A percentile compares a stretch with the other conserved stretches of the same genome.
phyloP scores from a whole-genome alignment of 2,888 invertebrate species.

The Drosophila neonasuta region DNA sequence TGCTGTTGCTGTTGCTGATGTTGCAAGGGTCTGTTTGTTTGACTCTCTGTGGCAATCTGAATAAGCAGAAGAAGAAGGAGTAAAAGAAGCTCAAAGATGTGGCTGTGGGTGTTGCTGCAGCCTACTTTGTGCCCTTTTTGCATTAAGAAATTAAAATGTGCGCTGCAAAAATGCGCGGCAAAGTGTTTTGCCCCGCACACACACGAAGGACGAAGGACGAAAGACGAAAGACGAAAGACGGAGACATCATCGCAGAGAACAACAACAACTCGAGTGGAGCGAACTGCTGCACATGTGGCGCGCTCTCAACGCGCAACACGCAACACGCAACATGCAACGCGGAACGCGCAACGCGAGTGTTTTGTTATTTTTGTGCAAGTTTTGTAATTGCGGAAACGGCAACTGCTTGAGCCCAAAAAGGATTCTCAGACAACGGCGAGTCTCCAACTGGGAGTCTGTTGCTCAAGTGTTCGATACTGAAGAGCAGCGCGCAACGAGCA shows the following conservation, averaged over 20 bases:
- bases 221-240: conserved; percentile 12
- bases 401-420: conserved; percentile 47
- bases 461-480: conserved; percentile 70
- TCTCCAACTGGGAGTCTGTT: conserved; percentile 34
- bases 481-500: neutral
- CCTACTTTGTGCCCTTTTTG: conserved; percentile 63
- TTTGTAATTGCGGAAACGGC: conserved; percentile 77
- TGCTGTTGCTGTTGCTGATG: neutral
- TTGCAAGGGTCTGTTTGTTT: neutral
- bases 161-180: conserved; percentile 63
- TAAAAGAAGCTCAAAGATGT: neutral
- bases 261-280: neutral
- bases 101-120: neutral
- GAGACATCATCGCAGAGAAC: conserved; percentile 1
- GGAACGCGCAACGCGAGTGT: conserved; percentile 49
- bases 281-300: conserved; percentile 63
- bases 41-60: neutral
- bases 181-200: conserved; percentile 28
- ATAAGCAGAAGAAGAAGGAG: neutral
- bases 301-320: conserved; percentile 43
- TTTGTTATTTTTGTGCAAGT: conserved; percentile 76
- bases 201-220: neutral
- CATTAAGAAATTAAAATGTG: conserved; percentile 76
- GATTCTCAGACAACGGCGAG: conserved; percentile 34
- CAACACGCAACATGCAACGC: no score